Evolutionary conservation across 2,888 invertebrate species (phyloP).

Genomic region (Tipula unca): DNA sequence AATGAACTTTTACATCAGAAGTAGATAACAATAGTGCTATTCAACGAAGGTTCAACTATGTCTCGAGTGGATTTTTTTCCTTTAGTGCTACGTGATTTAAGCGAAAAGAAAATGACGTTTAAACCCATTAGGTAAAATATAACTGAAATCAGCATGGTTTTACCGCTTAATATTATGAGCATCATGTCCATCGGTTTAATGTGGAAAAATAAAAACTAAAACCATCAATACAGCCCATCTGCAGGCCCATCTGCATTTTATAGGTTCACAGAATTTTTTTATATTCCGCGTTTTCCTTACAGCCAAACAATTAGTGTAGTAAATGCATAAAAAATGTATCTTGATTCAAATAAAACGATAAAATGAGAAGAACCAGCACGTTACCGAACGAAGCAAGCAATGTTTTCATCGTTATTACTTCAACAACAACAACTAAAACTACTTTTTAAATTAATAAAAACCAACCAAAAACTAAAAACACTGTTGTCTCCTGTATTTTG

Average conservation of each 20-base stretch:
- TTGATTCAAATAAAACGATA: not conserved
- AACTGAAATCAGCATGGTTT: no score
- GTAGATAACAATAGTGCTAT: not conserved
- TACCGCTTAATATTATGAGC: no score
- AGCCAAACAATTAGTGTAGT: no score
- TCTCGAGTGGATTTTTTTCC: not conserved
- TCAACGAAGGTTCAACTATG: not conserved
- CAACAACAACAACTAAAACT: not conserved
- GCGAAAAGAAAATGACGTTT: no score
- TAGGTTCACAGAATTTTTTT: no score
- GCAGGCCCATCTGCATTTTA: not conserved
- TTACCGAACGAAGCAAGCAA: not conserved
- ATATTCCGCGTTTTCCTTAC: no score
- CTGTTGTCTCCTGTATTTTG: not conserved
- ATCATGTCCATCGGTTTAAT: no score
- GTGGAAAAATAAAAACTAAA: no score
- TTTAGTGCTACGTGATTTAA: no score
- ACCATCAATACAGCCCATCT: not conserved
- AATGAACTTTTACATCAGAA: not conserved
- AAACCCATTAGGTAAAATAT: no score
- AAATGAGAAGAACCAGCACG: not conserved
- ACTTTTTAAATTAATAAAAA: not conserved
- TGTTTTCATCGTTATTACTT: not conserved
- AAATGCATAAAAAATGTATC: not conserved
- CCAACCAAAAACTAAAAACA: not conserved